These are phyloP conservation scores for Gadopsis bispinosus DNA, from an alignment of 2,797 vertebrate species.

Conservation along the genomic window DNA sequence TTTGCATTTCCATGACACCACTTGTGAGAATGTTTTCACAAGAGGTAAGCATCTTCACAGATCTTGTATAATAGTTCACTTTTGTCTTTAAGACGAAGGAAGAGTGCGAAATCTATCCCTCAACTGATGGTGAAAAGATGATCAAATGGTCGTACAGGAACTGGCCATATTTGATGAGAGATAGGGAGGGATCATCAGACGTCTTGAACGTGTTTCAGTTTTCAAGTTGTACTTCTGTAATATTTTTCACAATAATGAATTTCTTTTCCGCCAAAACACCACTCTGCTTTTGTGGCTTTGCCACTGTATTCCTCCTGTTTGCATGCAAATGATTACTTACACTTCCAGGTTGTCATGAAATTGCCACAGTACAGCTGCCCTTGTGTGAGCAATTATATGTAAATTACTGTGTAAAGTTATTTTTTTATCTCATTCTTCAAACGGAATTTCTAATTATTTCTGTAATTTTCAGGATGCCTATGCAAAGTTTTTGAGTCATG, in stretches of 20 bases:
- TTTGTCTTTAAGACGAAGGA: slow-evolving; percentile 18
- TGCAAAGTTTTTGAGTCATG: slow-evolving; percentile 63
- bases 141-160: slow-evolving; percentile 96
- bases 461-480: slow-evolving; percentile 47
- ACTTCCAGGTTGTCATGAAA: background rate
- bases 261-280: background rate
- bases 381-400: slow-evolving; percentile 21
- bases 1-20: background rate
- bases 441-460: slow-evolving; percentile 23
- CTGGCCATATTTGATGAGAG: slow-evolving; percentile 97
- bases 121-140: slow-evolving; percentile 95
- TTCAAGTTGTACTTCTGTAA: background rate
- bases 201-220: slow-evolving; percentile 86
- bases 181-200: slow-evolving; percentile 92
- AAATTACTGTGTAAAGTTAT: slow-evolving; percentile 20
- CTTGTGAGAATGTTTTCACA: background rate
- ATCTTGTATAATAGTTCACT: background rate
- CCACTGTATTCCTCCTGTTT: background rate
- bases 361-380: background rate
- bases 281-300: background rate
- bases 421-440: slow-evolving; percentile 23
- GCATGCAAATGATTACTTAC: slow-evolving; percentile 3
- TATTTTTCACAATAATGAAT: background rate
- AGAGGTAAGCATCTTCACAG: background rate
- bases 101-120: slow-evolving; percentile 84